These are phyloP conservation scores for Solea solea DNA, from an alignment of 2,113 vertebrate genomes.

Conservation along the genomic window DNA sequence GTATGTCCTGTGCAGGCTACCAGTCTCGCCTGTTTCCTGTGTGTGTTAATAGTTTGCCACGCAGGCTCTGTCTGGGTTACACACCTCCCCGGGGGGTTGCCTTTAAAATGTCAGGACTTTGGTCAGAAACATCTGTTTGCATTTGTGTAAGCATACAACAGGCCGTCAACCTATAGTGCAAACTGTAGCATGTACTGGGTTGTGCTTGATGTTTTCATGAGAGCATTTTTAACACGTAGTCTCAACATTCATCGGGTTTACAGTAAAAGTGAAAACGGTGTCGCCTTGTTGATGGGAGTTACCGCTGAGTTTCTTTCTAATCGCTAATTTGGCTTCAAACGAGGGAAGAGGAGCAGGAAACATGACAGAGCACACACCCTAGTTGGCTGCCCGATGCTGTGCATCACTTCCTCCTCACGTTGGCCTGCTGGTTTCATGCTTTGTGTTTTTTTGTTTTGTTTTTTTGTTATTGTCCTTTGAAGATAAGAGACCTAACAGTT, in stretches of 20 bases:
- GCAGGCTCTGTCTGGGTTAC: slow-evolving; percentile 62
- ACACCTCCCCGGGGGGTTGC: slow-evolving; percentile 47
- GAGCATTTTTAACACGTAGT: slow-evolving; percentile 18
- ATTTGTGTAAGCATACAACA: background rate
- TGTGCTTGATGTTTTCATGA: slow-evolving; percentile 29
- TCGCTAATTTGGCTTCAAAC: background rate
- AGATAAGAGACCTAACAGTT: background rate
- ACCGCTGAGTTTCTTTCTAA: slow-evolving; percentile 4
- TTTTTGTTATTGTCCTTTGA: slow-evolving; percentile 9
- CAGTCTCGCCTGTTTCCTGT: slow-evolving; percentile 78
- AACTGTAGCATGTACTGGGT: slow-evolving; percentile 1
- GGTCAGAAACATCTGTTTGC: slow-evolving; percentile 48
- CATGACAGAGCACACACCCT: slow-evolving; percentile 53
- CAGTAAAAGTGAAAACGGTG: slow-evolving; percentile 21
- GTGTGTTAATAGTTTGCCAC: slow-evolving; percentile 63
- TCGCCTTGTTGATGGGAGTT: slow-evolving; percentile 20
- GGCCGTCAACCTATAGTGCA: slow-evolving; percentile 3
- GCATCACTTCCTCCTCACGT: slow-evolving; percentile 64
- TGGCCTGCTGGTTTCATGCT: slow-evolving; percentile 20
- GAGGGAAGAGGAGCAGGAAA: slow-evolving; percentile 66
- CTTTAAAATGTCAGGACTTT: slow-evolving; percentile 42
- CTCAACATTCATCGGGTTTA: slow-evolving; percentile 28
- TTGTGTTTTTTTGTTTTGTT: slow-evolving; percentile 5
- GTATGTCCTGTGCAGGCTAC: slow-evolving; percentile 70
- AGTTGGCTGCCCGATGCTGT: slow-evolving; percentile 24